Percentiles rank a stretch among this genome's conserved stretches.
Evolutionary conservation across 2,888 invertebrate species (phyloP).

Genomic region (Acanthoscelides obtectus): DNA sequence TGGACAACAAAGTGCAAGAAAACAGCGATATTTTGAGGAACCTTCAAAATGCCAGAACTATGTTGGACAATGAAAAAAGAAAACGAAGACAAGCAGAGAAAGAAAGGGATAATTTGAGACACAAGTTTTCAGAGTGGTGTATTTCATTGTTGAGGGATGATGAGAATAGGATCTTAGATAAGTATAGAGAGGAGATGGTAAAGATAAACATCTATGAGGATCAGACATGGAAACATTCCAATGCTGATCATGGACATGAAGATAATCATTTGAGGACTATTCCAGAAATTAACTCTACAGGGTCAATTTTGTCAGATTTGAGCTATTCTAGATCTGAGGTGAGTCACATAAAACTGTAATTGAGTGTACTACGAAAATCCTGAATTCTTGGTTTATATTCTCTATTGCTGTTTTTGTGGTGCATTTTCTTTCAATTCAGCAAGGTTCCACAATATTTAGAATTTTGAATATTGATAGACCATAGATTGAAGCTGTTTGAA

Average conservation of each 20-base stretch:
- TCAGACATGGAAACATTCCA: background rate
- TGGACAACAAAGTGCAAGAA: conserved; percentile 67
- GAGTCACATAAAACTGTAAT: too few species aligned
- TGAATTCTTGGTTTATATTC: too few species aligned
- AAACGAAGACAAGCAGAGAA: conserved; percentile 45
- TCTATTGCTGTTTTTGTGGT: too few species aligned
- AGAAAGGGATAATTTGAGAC: conserved; percentile 20
- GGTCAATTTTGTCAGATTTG: conserved; percentile 71
- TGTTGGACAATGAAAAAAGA: conserved; percentile 75
- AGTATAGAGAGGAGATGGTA: conserved; percentile 62
- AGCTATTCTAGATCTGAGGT: conserved; percentile 76
- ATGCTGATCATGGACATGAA: conserved; percentile 17
- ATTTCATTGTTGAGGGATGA: conserved; percentile 19
- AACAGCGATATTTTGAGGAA: conserved; percentile 74
- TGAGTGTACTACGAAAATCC: too few species aligned
- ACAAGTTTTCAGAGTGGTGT: conserved; percentile 15
- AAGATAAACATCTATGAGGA: conserved; percentile 58
- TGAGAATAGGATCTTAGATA: conserved; percentile 19
- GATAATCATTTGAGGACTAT: conserved; percentile 51
- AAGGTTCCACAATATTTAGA: too few species aligned
- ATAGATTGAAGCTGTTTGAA: too few species aligned
- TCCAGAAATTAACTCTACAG: conserved; percentile 75
- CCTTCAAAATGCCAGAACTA: conserved; percentile 66
- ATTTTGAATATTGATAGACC: too few species aligned
- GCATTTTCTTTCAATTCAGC: too few species aligned